Conservation (phyloP, 2,888 invertebrate genomes). For the Masnerella sp. region DNA sequence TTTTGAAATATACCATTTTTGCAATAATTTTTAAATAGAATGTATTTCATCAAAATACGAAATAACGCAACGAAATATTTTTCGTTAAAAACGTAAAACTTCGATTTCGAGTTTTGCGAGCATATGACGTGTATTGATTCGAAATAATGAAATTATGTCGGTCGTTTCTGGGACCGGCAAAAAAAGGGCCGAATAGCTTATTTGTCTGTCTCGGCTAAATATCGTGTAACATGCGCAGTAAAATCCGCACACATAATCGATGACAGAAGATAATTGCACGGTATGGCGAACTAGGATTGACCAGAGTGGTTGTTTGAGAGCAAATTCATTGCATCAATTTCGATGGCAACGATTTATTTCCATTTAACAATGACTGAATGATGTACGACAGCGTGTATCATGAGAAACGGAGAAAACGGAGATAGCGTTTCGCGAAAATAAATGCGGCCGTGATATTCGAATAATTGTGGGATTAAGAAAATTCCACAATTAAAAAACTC, state of each 20-base stretch:
- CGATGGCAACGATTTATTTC: conserved; percentile 35
- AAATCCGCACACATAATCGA: conserved; percentile 53
- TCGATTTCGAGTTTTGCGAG: too few relatives aligned
- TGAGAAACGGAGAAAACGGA: conserved; percentile 14
- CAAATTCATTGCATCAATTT: conserved; percentile 44
- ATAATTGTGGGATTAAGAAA: neutral
- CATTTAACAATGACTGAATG: conserved; percentile 42
- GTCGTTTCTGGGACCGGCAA: conserved; percentile 4
- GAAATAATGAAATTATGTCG: neutral
- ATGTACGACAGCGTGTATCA: conserved; percentile 22
- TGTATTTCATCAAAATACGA: too few relatives aligned
- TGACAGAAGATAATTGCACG: conserved; percentile 51
- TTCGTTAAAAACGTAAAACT: too few relatives aligned
- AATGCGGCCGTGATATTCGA: neutral
- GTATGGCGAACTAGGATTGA: conserved; percentile 42
- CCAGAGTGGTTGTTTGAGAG: conserved; percentile 43
- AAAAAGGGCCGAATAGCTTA: conserved; percentile 16
- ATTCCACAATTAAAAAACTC: too few relatives aligned
- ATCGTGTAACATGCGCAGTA: conserved; percentile 52
- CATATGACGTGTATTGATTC: conserved; percentile 11
- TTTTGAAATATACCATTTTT: too few relatives aligned
- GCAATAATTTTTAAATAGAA: too few relatives aligned
- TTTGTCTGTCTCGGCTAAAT: conserved; percentile 33
- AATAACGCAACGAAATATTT: too few relatives aligned
- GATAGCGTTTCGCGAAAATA: conserved; percentile 6